Evolutionary conservation across 2,797 vertebrate species (phyloP).

Genomic region (Muraenolepis orangiensis): DNA sequence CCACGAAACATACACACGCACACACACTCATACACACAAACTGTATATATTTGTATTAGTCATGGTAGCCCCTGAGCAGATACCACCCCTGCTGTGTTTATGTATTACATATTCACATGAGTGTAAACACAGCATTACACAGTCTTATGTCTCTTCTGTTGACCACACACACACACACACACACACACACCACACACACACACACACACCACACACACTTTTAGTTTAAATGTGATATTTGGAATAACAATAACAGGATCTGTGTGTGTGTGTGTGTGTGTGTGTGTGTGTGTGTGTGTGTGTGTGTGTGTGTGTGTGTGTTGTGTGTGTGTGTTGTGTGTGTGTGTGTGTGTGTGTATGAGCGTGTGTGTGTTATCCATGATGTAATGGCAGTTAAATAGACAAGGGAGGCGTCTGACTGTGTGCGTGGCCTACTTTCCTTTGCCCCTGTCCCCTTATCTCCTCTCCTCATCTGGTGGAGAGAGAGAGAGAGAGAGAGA

Average conservation of each 20-base stretch:
- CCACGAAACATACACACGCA: constrained; percentile 16
- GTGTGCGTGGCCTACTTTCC: constrained; percentile 76
- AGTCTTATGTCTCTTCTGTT: too few relatives aligned
- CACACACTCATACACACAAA: constrained; percentile 19
- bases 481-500: too few relatives aligned
- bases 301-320: constrained; percentile 25
- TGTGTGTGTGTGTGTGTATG: constrained; percentile 20
- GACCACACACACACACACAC: too few relatives aligned
- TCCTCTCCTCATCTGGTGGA: constrained; percentile 63
- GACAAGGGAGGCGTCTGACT: constrained; percentile 48
- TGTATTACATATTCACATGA: too few relatives aligned
- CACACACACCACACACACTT: too few relatives aligned
- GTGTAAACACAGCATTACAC: background rate
- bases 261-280: constrained; percentile 25
- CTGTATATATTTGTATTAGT: too few relatives aligned
- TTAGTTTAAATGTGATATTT: too few relatives aligned
- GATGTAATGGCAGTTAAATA: constrained; percentile 51
- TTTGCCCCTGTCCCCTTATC: constrained; percentile 37
- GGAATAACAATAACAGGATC: constrained; percentile 70
- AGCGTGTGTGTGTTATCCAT: constrained; percentile 31
- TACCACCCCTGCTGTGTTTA: too few relatives aligned
- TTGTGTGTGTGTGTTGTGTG: constrained; percentile 28
- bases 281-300: constrained; percentile 24
- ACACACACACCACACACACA: too few relatives aligned
- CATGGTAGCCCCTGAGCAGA: too few relatives aligned